phyloP scores from a whole-genome alignment of 2,888 invertebrate species.

The Gerosis bhagava region DNA sequence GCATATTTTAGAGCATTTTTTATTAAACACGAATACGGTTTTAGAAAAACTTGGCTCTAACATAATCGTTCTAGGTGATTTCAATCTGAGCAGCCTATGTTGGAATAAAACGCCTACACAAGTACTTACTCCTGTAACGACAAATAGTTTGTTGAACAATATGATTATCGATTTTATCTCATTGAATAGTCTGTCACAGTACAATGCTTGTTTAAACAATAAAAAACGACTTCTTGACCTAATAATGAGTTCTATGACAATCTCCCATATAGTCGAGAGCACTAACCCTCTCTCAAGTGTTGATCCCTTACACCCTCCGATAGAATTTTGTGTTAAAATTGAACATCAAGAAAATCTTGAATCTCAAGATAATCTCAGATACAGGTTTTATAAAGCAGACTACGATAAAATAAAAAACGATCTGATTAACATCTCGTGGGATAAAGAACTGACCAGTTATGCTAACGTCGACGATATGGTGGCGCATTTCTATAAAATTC shows the following conservation, averaged over 20 bases:
- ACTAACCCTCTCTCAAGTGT: conserved; percentile 6
- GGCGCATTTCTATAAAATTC: not conserved
- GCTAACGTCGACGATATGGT: conserved; percentile 1
- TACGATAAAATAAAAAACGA: conserved; percentile 6
- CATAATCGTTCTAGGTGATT: conserved; percentile 12
- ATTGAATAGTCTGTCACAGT: conserved; percentile 4
- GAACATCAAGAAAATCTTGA: too few relatives aligned
- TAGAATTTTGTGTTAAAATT: conserved; percentile 4
- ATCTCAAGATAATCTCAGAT: not conserved
- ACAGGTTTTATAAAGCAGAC: conserved; percentile 24
- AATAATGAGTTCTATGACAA: not conserved
- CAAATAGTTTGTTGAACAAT: conserved; percentile 18
- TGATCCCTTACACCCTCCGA: conserved; percentile 18
- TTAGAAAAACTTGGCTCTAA: conserved; percentile 1
- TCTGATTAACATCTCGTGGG: not conserved
- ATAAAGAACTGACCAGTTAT: not conserved
- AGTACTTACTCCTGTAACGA: not conserved
- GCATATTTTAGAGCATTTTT: conserved; percentile 19
- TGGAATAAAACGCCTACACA: not conserved
- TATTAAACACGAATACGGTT: conserved; percentile 7
- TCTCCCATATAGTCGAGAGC: not conserved
- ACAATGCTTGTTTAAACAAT: conserved; percentile 10
- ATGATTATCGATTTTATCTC: conserved; percentile 22
- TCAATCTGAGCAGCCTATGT: conserved; percentile 13
- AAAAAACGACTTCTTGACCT: conserved; percentile 17